These are phyloP conservation scores for Heteromormyrus szaboi DNA, from an alignment of 2,797 vertebrate species.

Conservation along the genomic window DNA sequence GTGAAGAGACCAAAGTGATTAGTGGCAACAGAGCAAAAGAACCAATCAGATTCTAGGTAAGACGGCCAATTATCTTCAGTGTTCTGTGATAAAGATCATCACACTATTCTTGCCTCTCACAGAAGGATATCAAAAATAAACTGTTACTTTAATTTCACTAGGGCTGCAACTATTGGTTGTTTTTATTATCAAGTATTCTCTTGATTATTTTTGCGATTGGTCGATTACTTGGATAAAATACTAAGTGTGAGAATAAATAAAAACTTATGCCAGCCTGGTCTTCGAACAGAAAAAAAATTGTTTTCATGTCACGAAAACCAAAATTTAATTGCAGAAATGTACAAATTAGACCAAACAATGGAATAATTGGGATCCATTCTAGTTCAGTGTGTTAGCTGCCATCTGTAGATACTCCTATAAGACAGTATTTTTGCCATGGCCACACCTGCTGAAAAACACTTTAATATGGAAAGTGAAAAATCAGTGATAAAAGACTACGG, in stretches of 20 bases:
- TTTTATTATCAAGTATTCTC: not conserved
- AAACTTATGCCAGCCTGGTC: not conserved
- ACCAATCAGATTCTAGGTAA: constrained; percentile 80
- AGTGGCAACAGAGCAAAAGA: constrained; percentile 74
- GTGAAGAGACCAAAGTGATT: constrained; percentile 82
- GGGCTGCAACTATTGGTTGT: not conserved
- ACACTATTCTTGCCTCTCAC: not conserved
- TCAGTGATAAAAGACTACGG: not conserved
- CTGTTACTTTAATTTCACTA: not conserved
- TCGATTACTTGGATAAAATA: not conserved
- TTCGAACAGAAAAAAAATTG: not conserved
- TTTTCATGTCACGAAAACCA: not conserved
- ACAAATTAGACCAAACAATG: not conserved
- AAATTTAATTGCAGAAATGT: not conserved
- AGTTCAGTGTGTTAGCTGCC: not conserved
- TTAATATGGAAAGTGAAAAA: not conserved
- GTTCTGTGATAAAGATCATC: not conserved
- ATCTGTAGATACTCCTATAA: not conserved
- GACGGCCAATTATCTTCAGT: not conserved
- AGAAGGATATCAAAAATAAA: not conserved
- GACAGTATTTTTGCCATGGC: not conserved
- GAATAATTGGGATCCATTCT: not conserved
- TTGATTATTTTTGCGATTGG: not conserved
- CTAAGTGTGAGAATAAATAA: not conserved
- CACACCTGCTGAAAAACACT: not conserved